Evolutionary conservation across 35 echinoderm and acorn worm species (phyloP).

Genomic region (Lytechinus variegatus): DNA sequence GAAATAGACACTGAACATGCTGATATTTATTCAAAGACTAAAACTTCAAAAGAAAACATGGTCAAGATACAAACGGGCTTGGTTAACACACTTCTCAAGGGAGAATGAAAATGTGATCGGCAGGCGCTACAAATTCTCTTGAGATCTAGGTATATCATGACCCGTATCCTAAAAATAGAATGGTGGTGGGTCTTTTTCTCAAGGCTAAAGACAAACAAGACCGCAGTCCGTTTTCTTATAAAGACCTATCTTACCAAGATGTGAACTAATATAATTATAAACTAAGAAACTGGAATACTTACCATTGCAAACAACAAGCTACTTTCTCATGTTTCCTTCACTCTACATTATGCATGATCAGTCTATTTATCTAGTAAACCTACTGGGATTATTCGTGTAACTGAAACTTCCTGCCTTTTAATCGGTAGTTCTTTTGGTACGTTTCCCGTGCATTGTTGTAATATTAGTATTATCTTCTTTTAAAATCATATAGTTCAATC

Average conservation of each 20-base stretch:
- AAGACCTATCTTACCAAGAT: not conserved
- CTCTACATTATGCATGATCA: not conserved
- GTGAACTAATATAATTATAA: not conserved
- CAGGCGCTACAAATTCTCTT: not conserved
- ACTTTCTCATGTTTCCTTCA: not conserved
- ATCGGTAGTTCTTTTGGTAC: not conserved
- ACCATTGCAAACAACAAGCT: not conserved
- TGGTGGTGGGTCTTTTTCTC: not conserved
- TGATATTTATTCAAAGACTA: not conserved
- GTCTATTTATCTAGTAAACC: not conserved
- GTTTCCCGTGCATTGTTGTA: not conserved
- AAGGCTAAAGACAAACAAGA: not conserved
- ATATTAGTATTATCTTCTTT: not conserved
- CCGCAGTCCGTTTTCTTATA: not conserved
- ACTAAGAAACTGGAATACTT: not conserved
- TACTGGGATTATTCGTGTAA: not conserved
- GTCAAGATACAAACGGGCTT: not conserved
- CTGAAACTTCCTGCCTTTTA: not conserved
- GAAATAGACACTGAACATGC: not conserved
- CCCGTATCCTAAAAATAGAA: not conserved
- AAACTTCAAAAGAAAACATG: not conserved
- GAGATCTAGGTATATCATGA: not conserved
- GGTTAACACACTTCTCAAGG: not conserved
- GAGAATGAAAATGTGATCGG: conserved; percentile 11
- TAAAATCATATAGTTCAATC: not conserved